phyloP scores from a whole-genome alignment of 2,797 vertebrate species.

The Sorex maritimensis region DNA sequence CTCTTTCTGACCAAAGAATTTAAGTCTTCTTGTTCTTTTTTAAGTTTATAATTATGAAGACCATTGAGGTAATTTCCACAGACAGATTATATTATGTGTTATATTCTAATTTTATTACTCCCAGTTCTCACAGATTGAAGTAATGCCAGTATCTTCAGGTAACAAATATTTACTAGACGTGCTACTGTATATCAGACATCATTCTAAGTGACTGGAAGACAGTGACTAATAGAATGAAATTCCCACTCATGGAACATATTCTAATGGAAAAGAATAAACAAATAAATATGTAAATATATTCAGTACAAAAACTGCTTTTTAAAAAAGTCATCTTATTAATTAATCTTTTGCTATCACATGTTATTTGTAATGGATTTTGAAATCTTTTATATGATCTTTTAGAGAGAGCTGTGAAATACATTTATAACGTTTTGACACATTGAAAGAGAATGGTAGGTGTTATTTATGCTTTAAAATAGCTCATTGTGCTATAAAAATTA shows the following conservation, averaged over 20 bases:
- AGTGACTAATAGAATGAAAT: background rate
- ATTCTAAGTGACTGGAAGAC: background rate
- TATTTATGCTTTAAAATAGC: background rate
- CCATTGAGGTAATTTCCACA: slow-evolving; percentile 15
- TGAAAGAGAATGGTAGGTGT: slow-evolving; percentile 27
- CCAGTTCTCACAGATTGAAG: background rate
- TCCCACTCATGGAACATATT: background rate
- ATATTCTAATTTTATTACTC: background rate
- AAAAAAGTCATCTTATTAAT: background rate
- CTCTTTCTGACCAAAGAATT: background rate
- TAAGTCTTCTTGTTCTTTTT: slow-evolving; percentile 6
- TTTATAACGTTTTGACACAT: slow-evolving; percentile 18
- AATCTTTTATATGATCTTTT: background rate
- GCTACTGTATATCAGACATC: background rate
- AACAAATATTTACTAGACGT: background rate
- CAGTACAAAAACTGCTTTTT: background rate
- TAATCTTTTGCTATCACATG: slow-evolving; percentile 41
- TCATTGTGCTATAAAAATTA: slow-evolving; percentile 1
- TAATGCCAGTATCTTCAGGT: background rate
- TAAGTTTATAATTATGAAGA: background rate
- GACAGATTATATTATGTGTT: background rate
- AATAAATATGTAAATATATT: background rate
- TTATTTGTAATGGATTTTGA: background rate
- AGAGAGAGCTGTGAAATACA: slow-evolving; percentile 25
- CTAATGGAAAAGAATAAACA: background rate